Conservation (phyloP, 1,140 invertebrate species). For the Drosophila mojavensis region DNA sequence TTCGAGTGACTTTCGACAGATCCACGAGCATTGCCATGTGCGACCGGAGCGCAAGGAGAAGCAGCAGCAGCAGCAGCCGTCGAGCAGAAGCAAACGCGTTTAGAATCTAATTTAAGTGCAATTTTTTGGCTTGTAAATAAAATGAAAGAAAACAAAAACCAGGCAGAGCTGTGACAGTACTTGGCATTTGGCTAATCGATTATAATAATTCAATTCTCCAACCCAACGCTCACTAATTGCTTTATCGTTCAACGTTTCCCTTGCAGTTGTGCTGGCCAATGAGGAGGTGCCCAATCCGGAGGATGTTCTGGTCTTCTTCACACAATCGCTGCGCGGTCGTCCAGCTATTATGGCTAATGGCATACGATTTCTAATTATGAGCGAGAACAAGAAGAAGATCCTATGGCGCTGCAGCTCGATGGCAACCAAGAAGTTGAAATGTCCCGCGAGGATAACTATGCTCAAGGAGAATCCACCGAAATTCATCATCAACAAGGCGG, state of each 20-base stretch:
- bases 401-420: conserved; percentile 83
- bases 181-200: conserved; percentile 35
- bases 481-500: conserved; percentile 80
- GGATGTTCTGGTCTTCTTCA: conserved; percentile 79
- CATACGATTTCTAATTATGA: conserved; percentile 82
- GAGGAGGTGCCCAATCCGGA: conserved; percentile 79
- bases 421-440: conserved; percentile 83
- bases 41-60: conserved; percentile 51
- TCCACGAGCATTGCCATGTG: conserved; percentile 76
- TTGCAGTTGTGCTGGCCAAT: conserved; percentile 77
- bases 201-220: not conserved
- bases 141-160: conserved; percentile 26
- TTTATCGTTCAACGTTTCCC: conserved; percentile 4
- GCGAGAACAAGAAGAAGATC: conserved; percentile 83
- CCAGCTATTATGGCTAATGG: conserved; percentile 83
- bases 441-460: conserved; percentile 83
- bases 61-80: conserved; percentile 12
- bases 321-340: conserved; percentile 78
- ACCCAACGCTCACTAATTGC: conserved; percentile 30
- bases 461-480: conserved; percentile 79
- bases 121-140: conserved; percentile 55
- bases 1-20: conserved; percentile 74
- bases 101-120: conserved; percentile 62
- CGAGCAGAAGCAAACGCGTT: conserved; percentile 16
- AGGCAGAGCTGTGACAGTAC: conserved; percentile 8